A percentile compares a stretch with the other conserved stretches of the same genome.
These are phyloP conservation scores for Cephonodes hylas DNA, from an alignment of 2,888 invertebrate species.

Conservation along the genomic window DNA sequence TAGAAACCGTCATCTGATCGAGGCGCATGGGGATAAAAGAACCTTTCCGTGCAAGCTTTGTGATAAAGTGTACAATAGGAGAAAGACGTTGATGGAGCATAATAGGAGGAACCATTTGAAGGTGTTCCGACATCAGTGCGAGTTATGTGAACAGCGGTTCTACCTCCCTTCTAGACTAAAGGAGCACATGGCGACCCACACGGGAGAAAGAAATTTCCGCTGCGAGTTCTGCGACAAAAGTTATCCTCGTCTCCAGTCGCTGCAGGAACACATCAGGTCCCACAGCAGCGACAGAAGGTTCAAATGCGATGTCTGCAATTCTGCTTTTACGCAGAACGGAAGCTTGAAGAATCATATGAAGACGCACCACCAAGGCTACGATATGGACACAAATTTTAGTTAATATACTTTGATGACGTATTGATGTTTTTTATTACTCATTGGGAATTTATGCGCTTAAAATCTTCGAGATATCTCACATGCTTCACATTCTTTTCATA, in stretches of 20 bases:
- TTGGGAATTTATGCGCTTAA: background rate
- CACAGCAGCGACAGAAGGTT: constrained; percentile 78
- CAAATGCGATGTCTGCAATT: constrained; percentile 75
- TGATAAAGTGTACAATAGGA: constrained; percentile 64
- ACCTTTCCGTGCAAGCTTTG: constrained; percentile 66
- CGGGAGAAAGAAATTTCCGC: constrained; percentile 74
- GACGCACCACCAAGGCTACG: constrained; percentile 68
- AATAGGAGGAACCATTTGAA: constrained; percentile 62
- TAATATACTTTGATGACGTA: constrained; percentile 15
- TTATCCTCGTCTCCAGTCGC: constrained; percentile 78
- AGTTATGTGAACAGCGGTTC: constrained; percentile 67
- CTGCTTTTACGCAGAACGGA: constrained; percentile 79
- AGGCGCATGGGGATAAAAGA: constrained; percentile 64
- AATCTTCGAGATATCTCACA: no score
- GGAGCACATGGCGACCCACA: constrained; percentile 78
- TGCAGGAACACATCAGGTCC: constrained; percentile 80
- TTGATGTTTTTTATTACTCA: background rate
- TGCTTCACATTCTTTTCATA: no score
- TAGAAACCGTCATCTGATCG: constrained; percentile 62
- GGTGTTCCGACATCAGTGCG: constrained; percentile 64
- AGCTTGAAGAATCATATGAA: constrained; percentile 82
- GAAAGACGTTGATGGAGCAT: constrained; percentile 68
- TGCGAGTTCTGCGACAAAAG: constrained; percentile 82
- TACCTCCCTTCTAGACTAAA: constrained; percentile 67
- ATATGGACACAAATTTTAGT: constrained; percentile 45